Evolutionary conservation across 2,113 vertebrate genomes (phyloP), one percentile per base, ranked within the genome.

Genomic region (Pelobates fuscus): DNA sequence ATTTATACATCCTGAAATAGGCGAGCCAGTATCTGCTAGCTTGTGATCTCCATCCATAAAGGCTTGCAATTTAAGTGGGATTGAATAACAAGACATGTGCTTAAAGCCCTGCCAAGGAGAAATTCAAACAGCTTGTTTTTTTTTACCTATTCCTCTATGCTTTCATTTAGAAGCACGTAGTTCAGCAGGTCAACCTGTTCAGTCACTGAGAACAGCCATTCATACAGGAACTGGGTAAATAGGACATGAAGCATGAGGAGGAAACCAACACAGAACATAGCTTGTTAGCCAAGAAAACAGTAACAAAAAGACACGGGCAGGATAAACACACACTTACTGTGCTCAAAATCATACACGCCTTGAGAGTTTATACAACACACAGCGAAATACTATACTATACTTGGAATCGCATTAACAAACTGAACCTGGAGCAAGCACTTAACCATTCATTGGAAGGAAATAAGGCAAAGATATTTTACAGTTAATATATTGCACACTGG

Each of bases 151-250:
- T 77, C 52, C 73, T 77, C 55, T 77, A 77, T 77, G 65, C 64
- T 67, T 67, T 68, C 73, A 77, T 77, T 77, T 68, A 76, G 73
- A 61, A 77, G 62, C 57, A 61, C 65, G 23, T 68, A 27, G 73
- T 77, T 77, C 65, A 68, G 41, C 55, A 32, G 72, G 64, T 68
- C 73, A 67, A 41, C 55, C 65, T 62, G 73, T 77, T 46, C 73
- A 68, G 65, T 59, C 54, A 25, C 41, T 77, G 73, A 77, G 63
- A 77, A 77, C 73, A 77, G 8, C 65, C 73, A 77, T 77, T 77
- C 73, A 77, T 77, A 17, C 41, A 52, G 57, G 25, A 8, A 2
- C 65, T 77, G 26, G 57, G 57, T 77, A 77, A 77, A 77, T 54
- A 77, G 20, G 20, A 74, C 65, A 61, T 77, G 64, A 68, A 68